Conservation (phyloP, 2,797 vertebrate genomes). For the Paedocypris micromegethes region DNA sequence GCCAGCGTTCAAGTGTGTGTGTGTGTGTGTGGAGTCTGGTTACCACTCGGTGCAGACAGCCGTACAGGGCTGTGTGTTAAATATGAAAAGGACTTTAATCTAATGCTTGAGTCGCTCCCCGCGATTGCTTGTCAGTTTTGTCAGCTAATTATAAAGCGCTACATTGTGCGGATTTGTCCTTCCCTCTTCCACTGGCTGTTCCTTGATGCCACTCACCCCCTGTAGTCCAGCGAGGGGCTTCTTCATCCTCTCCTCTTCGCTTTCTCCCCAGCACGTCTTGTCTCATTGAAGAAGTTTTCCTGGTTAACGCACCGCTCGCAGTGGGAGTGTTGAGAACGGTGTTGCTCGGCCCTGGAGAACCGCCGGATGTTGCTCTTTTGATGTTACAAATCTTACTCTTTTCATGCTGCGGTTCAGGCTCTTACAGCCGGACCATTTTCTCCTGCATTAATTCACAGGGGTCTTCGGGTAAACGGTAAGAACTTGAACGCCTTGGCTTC, state of each 20-base stretch:
- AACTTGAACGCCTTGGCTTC: background rate
- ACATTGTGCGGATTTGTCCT: conserved; percentile 33
- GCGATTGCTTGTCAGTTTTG: conserved; percentile 72
- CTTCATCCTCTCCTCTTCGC: conserved; percentile 3
- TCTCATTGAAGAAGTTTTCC: background rate
- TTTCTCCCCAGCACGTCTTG: background rate
- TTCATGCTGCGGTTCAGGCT: conserved; percentile 2
- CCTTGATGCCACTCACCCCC: conserved; percentile 18
- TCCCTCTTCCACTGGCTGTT: conserved; percentile 26
- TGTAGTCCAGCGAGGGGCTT: conserved; percentile 18
- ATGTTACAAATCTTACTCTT: conserved; percentile 8
- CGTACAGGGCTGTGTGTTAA: conserved; percentile 62
- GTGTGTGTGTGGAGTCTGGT: conserved; percentile 41
- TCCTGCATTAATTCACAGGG: background rate
- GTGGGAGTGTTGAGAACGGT: conserved; percentile 12
- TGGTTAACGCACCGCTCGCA: background rate
- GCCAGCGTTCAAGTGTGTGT: conserved; percentile 50
- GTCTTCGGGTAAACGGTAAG: conserved; percentile 1
- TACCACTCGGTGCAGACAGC: conserved; percentile 64
- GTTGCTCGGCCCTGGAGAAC: background rate
- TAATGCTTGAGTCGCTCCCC: conserved; percentile 59
- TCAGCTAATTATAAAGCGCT: conserved; percentile 76
- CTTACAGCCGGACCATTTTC: background rate
- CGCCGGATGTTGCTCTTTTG: conserved; percentile 1
- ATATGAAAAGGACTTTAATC: conserved; percentile 69